Evolutionary conservation across 1,140 invertebrate species (phyloP).

Genomic region (Polypedilum pembai): DNA sequence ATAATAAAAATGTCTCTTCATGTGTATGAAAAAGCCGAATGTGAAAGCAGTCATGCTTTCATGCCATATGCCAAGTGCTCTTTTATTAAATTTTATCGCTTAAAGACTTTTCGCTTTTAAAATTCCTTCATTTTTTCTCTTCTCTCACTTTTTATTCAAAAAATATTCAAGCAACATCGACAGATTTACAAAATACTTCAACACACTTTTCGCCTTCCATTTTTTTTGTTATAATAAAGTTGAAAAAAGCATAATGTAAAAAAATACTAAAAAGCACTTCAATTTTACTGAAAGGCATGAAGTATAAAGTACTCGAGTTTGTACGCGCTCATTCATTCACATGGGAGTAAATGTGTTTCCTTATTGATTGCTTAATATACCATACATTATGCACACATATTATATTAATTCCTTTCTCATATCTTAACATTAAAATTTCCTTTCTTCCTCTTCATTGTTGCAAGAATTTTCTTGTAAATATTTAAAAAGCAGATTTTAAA

Average conservation of each 20-base stretch:
- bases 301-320: background rate
- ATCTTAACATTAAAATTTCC: no score
- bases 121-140: background rate
- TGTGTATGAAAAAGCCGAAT: background rate
- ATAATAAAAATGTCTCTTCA: slow-evolving; percentile 6
- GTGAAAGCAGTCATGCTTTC: background rate
- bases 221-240: slow-evolving; percentile 13
- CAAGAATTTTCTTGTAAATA: no score
- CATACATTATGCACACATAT: slow-evolving; percentile 7
- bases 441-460: no score
- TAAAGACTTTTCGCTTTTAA: background rate
- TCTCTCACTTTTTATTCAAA: background rate
- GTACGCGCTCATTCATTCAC: background rate
- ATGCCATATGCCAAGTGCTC: slow-evolving; percentile 15
- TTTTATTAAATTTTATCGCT: slow-evolving; percentile 25
- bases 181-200: slow-evolving; percentile 7
- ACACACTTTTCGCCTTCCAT: background rate
- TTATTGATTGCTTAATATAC: slow-evolving; percentile 26
- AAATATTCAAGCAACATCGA: background rate
- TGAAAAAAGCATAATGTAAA: background rate
- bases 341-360: background rate
- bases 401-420: no score
- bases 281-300: background rate
- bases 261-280: background rate
- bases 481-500: no score